Evolutionary conservation across 2,797 vertebrate species (phyloP).

Genomic region (Lepidocolaptes lacrymiger): DNA sequence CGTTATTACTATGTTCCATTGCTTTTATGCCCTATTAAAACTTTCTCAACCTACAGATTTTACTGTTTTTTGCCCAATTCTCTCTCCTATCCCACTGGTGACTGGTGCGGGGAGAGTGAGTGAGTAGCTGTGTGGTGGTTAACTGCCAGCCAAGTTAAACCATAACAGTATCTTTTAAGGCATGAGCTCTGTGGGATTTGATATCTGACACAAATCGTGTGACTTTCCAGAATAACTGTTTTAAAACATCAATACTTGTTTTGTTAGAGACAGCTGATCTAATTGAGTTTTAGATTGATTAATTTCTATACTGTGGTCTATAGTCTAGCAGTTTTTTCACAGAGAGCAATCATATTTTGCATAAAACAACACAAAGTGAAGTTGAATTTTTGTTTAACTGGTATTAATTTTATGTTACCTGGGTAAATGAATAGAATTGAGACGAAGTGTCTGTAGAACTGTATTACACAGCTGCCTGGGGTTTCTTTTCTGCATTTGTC

Average conservation of each 20-base stretch:
- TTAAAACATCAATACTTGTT: not conserved
- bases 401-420: not conserved
- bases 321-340: not conserved
- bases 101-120: not conserved
- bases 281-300: not conserved
- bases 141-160: not conserved
- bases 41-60: not conserved
- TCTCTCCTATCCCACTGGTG: not conserved
- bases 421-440: not conserved
- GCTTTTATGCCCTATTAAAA: not conserved
- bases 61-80: not conserved
- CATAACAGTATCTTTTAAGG: not conserved
- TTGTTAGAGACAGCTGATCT: not conserved
- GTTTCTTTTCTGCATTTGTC: not conserved
- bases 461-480: not conserved
- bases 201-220: not conserved
- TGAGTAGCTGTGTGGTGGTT: not conserved
- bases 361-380: not conserved
- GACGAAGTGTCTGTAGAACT: not conserved
- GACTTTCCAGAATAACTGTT: not conserved
- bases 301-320: not conserved
- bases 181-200: not conserved
- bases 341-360: not conserved
- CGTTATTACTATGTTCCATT: not conserved
- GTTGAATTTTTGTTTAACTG: not conserved